phyloP scores from a whole-genome alignment of 2,113 vertebrate genomes.

The Ophthalmolycus amberensis region DNA sequence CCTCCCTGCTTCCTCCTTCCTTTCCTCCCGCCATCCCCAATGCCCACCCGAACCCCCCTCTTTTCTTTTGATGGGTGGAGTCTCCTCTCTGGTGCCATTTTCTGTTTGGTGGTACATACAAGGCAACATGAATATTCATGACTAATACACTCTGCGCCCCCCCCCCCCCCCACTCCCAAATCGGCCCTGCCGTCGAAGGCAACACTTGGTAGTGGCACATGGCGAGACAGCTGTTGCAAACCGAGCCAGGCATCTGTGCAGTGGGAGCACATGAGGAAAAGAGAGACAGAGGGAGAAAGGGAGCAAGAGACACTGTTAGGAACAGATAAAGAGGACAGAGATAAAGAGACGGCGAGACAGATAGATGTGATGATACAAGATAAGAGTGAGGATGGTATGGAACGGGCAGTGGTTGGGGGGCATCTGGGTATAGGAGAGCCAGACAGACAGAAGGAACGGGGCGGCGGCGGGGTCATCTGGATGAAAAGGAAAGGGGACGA shows the following conservation, averaged over 20 bases:
- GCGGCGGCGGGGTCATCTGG: slow-evolving; percentile 68
- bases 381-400: slow-evolving; percentile 12
- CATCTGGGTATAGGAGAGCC: slow-evolving; percentile 62
- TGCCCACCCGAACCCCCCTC: neutral
- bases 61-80: slow-evolving; percentile 71
- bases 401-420: slow-evolving; percentile 32
- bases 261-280: slow-evolving; percentile 67
- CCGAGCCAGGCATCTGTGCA: slow-evolving; percentile 86
- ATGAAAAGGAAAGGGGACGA: slow-evolving; percentile 71
- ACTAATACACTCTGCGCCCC: slow-evolving; percentile 66
- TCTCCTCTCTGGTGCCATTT: slow-evolving; percentile 76
- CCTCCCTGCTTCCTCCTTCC: slow-evolving; percentile 35
- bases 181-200: slow-evolving; percentile 76
- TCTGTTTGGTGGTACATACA: slow-evolving; percentile 81
- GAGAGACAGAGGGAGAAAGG: slow-evolving; percentile 42
- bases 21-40: slow-evolving; percentile 28
- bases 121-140: slow-evolving; percentile 86
- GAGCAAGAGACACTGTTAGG: slow-evolving; percentile 38
- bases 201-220: slow-evolving; percentile 89
- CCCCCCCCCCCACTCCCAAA: slow-evolving; percentile 32
- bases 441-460: slow-evolving; percentile 74
- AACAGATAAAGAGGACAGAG: slow-evolving; percentile 60
- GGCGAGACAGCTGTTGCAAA: slow-evolving; percentile 87
- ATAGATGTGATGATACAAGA: neutral
- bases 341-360: slow-evolving; percentile 32